Percentiles rank a stretch among this genome's conserved stretches.
Evolutionary conservation across 2,888 invertebrate species (phyloP).

Genomic region (Leucophenga montana): DNA sequence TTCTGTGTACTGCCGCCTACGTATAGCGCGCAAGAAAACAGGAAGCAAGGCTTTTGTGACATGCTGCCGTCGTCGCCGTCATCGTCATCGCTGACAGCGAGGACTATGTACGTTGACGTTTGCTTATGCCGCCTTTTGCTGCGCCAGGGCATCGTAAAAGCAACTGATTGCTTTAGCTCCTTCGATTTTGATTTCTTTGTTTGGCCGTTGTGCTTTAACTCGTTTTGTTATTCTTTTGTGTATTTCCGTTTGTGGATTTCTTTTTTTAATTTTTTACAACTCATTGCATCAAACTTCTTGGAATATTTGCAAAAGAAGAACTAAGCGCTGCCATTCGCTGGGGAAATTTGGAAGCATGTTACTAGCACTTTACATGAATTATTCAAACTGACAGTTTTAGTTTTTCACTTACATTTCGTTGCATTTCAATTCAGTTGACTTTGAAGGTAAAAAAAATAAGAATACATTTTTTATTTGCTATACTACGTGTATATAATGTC

Average conservation of each 20-base stretch:
- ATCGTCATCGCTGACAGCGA: not conserved
- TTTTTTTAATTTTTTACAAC: slow-evolving; percentile 17
- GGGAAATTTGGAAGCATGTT: too few species aligned
- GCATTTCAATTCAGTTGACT: not conserved
- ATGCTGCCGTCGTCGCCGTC: not conserved
- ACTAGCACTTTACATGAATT: not conserved
- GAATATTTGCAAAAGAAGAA: not conserved
- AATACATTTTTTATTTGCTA: not conserved
- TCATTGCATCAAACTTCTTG: slow-evolving; percentile 30
- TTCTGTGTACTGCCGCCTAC: too few species aligned
- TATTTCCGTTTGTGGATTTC: not conserved
- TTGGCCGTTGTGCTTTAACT: not conserved
- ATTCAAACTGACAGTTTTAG: slow-evolving; percentile 14
- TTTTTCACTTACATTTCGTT: not conserved
- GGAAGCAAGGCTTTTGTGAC: not conserved
- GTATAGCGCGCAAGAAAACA: too few species aligned
- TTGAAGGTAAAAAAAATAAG: not conserved
- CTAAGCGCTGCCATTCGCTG: too few species aligned
- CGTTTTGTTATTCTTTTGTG: not conserved
- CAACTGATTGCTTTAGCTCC: not conserved
- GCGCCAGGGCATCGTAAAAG: too few species aligned
- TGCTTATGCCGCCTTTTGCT: not conserved
- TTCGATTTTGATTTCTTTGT: not conserved
- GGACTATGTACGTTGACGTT: not conserved
- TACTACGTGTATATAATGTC: not conserved